Evolutionary conservation across 2,113 vertebrate genomes (phyloP).

Genomic region (Motacilla alba): DNA sequence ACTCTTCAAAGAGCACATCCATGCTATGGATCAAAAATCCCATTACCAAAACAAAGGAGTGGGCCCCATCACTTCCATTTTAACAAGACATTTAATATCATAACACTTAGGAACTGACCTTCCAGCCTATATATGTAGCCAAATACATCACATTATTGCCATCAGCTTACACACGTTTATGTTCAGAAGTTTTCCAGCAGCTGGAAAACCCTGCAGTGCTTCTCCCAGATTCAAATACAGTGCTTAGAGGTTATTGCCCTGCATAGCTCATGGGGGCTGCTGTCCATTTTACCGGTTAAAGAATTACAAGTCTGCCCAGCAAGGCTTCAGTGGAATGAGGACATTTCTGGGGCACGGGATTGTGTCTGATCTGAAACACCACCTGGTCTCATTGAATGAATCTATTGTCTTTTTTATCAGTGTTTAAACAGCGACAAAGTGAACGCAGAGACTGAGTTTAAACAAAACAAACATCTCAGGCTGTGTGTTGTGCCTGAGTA

Average conservation of each 20-base stretch:
- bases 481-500: not conserved
- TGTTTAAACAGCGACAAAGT: not conserved
- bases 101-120: not conserved
- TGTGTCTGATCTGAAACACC: not conserved
- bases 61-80: not conserved
- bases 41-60: not conserved
- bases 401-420: slow-evolving; percentile 19
- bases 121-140: not conserved
- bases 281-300: not conserved
- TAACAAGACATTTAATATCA: not conserved
- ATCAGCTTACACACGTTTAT: not conserved
- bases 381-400: not conserved
- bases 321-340: not conserved
- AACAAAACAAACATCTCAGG: not conserved
- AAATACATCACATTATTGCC: not conserved
- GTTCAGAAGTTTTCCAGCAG: not conserved
- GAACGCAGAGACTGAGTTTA: not conserved
- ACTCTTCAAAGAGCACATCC: not conserved
- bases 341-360: not conserved
- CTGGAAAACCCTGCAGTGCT: not conserved
- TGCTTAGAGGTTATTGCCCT: not conserved
- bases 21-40: not conserved
- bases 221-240: not conserved
- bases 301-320: not conserved
- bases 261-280: not conserved